Evolutionary conservation across 2,113 vertebrate species (phyloP).

Genomic region (Apistogramma diplotaenia): DNA sequence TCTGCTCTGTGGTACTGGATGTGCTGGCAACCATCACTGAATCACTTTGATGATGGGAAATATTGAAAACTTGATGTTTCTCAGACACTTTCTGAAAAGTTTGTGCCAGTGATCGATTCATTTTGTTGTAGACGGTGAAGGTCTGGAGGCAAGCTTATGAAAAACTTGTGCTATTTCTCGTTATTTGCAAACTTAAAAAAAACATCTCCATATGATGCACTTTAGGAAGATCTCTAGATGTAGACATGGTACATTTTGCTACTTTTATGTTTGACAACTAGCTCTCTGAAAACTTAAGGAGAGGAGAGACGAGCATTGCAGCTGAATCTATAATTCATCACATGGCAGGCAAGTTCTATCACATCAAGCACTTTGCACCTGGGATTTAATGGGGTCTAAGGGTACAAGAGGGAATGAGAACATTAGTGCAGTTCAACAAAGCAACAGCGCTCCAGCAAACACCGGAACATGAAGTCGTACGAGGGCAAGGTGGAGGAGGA

Average conservation of each 20-base stretch:
- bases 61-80: neutral
- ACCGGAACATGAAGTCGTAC: neutral
- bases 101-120: fast-evolving
- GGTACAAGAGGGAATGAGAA: neutral
- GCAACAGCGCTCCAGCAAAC: neutral
- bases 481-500: neutral
- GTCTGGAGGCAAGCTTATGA: neutral
- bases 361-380: constrained; percentile 19
- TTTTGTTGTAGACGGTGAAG: neutral
- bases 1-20: neutral
- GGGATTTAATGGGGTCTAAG: constrained; percentile 12
- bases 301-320: constrained; percentile 5
- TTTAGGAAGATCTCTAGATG: neutral
- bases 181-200: neutral
- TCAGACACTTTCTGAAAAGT: too few relatives aligned
- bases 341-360: neutral
- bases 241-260: neutral
- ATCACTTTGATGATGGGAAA: neutral
- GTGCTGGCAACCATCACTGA: neutral
- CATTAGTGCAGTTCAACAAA: constrained; percentile 12
- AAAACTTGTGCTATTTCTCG: neutral
- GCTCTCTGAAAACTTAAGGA: neutral
- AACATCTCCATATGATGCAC: neutral
- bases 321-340: constrained; percentile 55
- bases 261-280: neutral